A percentile compares a stretch with the other conserved stretches of the same genome.
These are phyloP conservation scores for Brachymystax lenok DNA, from an alignment of 2,797 vertebrate species.

Conservation along the genomic window DNA sequence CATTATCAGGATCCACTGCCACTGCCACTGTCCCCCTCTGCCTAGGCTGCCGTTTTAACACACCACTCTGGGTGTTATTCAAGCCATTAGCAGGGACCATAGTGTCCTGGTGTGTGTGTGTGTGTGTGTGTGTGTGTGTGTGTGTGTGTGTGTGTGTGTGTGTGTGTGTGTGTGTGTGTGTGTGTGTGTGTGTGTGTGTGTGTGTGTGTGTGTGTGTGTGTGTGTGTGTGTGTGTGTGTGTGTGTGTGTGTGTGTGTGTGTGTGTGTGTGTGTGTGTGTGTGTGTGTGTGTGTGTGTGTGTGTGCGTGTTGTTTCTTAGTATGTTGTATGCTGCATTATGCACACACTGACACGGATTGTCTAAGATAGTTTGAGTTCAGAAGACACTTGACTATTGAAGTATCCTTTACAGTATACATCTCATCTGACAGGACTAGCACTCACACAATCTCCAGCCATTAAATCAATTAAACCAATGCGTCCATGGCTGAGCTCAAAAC, in stretches of 20 bases:
- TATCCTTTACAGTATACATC: conserved; percentile 46
- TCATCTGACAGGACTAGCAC: conserved; percentile 17
- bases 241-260: conserved; percentile 51
- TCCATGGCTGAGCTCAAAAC: conserved; percentile 62
- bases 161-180: conserved; percentile 18
- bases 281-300: conserved; percentile 11
- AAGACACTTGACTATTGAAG: conserved; percentile 71
- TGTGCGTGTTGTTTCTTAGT: conserved; percentile 7
- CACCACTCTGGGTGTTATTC: conserved; percentile 76
- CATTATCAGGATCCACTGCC: conserved; percentile 73
- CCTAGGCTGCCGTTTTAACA: conserved; percentile 56
- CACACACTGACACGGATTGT: conserved; percentile 51
- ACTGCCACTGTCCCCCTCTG: conserved; percentile 42
- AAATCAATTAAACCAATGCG: conserved; percentile 79
- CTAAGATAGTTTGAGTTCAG: conserved; percentile 63
- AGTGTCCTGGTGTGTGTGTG: conserved; percentile 57
- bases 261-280: conserved; percentile 37
- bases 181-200: background rate
- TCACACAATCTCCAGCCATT: conserved; percentile 67
- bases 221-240: conserved; percentile 17
- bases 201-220: conserved; percentile 7
- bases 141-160: conserved; percentile 7
- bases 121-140: background rate
- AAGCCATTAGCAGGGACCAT: conserved; percentile 79
- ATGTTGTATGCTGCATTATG: conserved; percentile 36